Evolutionary conservation across 2,797 vertebrate species (phyloP), one percentile per base, ranked within the genome.

Genomic region (Leuciscus waleckii): DNA sequence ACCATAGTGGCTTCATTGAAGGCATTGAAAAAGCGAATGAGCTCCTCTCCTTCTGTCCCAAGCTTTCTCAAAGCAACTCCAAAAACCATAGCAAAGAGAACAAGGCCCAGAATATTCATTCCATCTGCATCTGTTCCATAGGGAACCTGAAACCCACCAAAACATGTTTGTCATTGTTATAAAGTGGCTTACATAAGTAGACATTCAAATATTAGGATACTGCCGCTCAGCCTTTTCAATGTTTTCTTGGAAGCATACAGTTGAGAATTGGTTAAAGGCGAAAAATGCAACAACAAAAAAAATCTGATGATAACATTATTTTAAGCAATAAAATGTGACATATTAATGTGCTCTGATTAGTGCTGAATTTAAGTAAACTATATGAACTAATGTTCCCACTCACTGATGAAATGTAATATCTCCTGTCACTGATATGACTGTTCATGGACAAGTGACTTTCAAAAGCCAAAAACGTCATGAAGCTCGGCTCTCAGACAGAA

Each of bases 1-100:
- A 99, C 98, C 98, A 99, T 99, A 0, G 98, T 99, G 16, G 97
- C 98, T 90, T 99, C 98, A 0, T 99, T 99, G 93, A 99, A 97
- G 0, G 97, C 96, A 19, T 95, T 99, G 92, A 99, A 99, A 94
- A 99, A 99, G 29, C 96, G 96, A 82, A 99, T 99, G 10, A 99
- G 97, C 82, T 97, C 98, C 90, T 99, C 98, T 74, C 98, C 98
- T 92, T 99, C 98, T 0, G 88, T 88, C 68, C 98, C 98, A 37
- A 99, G 95, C 86, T 98, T 99, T 90, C 96, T 97, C 88, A 99
- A 92, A 0, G 98, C 98, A 86, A 99, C 97, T 74, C 98, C 98
- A 75, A 99, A 97, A 85, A 97, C 93, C 94, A 99, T 95, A 79
- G 98, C 96, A 1, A 99, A 99, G 29, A 99, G 90, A 81, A 99